Conservation (phyloP, 1,140 invertebrate genomes). For the Drosophila erecta region DNA sequence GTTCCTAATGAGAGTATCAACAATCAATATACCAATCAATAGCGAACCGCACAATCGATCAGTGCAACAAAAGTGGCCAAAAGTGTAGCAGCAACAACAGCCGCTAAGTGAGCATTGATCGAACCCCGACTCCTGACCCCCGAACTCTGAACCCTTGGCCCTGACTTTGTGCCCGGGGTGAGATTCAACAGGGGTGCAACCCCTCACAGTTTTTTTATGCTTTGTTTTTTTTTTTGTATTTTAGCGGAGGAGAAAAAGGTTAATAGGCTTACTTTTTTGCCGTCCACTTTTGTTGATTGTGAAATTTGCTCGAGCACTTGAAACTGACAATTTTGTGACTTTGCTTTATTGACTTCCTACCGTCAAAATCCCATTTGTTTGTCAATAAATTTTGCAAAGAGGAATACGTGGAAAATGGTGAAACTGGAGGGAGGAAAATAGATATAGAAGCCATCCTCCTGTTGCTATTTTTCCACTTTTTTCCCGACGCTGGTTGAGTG, state of each 20-base stretch:
- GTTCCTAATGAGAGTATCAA: slow-evolving; percentile 56
- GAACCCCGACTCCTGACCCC: slow-evolving; percentile 24
- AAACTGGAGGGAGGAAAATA: slow-evolving; percentile 23
- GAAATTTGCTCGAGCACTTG: slow-evolving; percentile 80
- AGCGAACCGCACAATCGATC: slow-evolving; percentile 73
- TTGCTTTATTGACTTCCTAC: slow-evolving; percentile 79
- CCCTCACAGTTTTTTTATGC: slow-evolving; percentile 48
- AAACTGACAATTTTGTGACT: slow-evolving; percentile 80
- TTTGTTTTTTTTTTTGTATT: slow-evolving; percentile 28
- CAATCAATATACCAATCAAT: slow-evolving; percentile 46
- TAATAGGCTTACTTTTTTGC: slow-evolving; percentile 74
- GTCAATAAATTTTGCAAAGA: slow-evolving; percentile 76
- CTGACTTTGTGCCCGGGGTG: slow-evolving; percentile 53
- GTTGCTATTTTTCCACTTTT: slow-evolving; percentile 38
- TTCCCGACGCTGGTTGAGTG: slow-evolving; percentile 56
- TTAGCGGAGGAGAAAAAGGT: slow-evolving; percentile 61
- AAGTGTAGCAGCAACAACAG: slow-evolving; percentile 19
- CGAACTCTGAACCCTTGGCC: slow-evolving; percentile 11
- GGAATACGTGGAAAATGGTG: slow-evolving; percentile 3
- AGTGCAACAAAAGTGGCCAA: slow-evolving; percentile 30
- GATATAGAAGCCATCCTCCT: slow-evolving; percentile 21
- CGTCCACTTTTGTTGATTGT: slow-evolving; percentile 72
- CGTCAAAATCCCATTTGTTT: slow-evolving; percentile 81
- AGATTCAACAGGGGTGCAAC: slow-evolving; percentile 63
- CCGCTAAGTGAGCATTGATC: slow-evolving; percentile 73